A percentile compares a stretch with the other conserved stretches of the same genome.
Evolutionary conservation across 1,140 invertebrate genomes (phyloP).

Genomic region (Micrasema longulum): DNA sequence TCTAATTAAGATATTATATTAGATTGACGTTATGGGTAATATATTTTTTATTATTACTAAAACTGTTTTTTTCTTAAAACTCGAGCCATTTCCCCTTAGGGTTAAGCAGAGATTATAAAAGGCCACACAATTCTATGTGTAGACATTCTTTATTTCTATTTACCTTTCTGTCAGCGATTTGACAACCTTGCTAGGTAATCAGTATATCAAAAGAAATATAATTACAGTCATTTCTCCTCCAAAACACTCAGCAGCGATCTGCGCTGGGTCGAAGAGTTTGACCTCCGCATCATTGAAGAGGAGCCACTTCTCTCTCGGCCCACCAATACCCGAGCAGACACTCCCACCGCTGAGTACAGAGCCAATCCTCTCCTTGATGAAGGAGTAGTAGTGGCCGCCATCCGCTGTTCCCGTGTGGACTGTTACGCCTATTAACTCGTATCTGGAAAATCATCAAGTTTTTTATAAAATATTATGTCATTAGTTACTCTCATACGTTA

Average conservation of each 20-base stretch:
- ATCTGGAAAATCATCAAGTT: conserved; percentile 77
- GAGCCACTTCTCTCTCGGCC: conserved; percentile 88
- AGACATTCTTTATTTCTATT: no score
- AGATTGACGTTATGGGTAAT: no score
- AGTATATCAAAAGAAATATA: no score
- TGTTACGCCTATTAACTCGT: conserved; percentile 94
- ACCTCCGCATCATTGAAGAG: conserved; percentile 97
- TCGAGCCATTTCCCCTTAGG: no score
- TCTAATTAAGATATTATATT: no score
- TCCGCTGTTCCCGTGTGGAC: conserved; percentile 97
- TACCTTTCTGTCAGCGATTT: no score
- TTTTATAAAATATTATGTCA: conserved; percentile 2
- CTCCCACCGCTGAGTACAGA: conserved; percentile 55
- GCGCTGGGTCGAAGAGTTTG: conserved; percentile 93
- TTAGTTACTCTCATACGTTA: no score
- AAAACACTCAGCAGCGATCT: conserved; percentile 95
- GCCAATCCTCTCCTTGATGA: conserved; percentile 86
- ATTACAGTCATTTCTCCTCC: conserved; percentile 94
- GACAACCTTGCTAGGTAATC: no score
- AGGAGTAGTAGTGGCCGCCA: conserved; percentile 97
- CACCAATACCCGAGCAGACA: conserved; percentile 50
- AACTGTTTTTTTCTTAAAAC: no score
- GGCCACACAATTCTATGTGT: no score
- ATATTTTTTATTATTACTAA: no score
- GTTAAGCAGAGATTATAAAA: no score